A percentile compares a stretch with the other conserved stretches of the same genome.
These are phyloP conservation scores for Cotesia chilonis DNA, from an alignment of 1,140 invertebrate genomes.

Conservation along the genomic window DNA sequence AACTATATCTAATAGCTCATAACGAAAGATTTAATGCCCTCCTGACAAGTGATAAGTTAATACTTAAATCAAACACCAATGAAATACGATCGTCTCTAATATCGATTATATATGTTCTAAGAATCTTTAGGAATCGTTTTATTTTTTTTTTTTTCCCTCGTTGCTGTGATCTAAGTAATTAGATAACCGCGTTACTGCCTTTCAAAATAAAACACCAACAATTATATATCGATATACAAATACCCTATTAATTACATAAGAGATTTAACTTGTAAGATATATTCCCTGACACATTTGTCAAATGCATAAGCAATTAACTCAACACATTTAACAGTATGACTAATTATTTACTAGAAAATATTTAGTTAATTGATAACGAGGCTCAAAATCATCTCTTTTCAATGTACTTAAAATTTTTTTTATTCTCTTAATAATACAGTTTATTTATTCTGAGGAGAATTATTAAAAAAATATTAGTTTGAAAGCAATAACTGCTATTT, in stretches of 20 bases:
- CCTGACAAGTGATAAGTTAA: conserved; percentile 11
- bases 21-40: conserved; percentile 7
- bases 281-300: conserved; percentile 8
- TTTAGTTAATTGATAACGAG: too few species aligned
- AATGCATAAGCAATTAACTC: background rate
- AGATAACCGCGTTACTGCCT: background rate
- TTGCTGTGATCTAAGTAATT: conserved; percentile 27
- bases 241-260: conserved; percentile 1
- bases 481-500: too few species aligned
- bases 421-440: too few species aligned
- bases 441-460: too few species aligned
- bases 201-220: conserved; percentile 3
- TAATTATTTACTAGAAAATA: background rate
- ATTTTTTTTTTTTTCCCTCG: background rate
- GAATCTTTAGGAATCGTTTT: conserved; percentile 9
- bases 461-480: too few species aligned
- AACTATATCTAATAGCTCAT: background rate
- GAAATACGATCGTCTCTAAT: conserved; percentile 3
- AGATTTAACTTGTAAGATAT: conserved; percentile 11
- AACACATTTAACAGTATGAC: background rate
- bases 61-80: conserved; percentile 13
- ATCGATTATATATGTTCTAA: conserved; percentile 10
- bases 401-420: too few species aligned
- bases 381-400: too few species aligned
- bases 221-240: conserved; percentile 1